These are phyloP conservation scores for Oedothorax gibbosus DNA, from an alignment of 1,140 invertebrate species.

Conservation along the genomic window DNA sequence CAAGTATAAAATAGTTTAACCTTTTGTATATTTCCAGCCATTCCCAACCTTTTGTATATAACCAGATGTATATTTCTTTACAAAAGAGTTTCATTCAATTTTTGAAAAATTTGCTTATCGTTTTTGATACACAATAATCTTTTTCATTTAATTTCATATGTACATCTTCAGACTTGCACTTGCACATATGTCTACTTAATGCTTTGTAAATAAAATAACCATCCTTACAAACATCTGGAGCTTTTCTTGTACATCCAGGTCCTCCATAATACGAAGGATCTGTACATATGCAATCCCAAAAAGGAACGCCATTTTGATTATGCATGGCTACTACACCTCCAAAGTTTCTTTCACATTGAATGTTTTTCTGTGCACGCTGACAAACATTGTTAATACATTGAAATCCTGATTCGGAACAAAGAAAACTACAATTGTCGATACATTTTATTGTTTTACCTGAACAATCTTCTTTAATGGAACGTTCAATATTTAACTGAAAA, in stretches of 20 bases:
- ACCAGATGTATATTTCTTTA: too few species aligned
- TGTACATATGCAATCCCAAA: conserved; percentile 29
- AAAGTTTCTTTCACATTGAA: neutral
- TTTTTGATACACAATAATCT: conserved; percentile 8
- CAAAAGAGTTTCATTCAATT: too few species aligned
- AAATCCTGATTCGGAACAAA: conserved; percentile 10
- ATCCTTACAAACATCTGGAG: conserved; percentile 26
- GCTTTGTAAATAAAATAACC: conserved; percentile 19
- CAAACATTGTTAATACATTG: conserved; percentile 37
- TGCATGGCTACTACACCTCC: conserved; percentile 4
- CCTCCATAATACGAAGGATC: conserved; percentile 17
- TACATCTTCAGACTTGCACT: neutral
- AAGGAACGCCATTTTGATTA: neutral
- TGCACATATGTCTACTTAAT: conserved; percentile 1
- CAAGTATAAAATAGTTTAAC: too few species aligned
- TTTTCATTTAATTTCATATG: conserved; percentile 9
- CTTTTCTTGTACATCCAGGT: neutral
- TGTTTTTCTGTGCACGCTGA: neutral
- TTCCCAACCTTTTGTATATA: too few species aligned
- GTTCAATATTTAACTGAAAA: neutral
- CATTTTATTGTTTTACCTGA: conserved; percentile 10
- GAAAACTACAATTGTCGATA: conserved; percentile 8
- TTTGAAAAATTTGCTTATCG: conserved; percentile 10
- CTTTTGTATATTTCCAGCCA: too few species aligned
- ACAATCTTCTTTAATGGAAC: conserved; percentile 5